These are phyloP conservation scores for Falcaria lacertinaria DNA, from an alignment of 2,888 invertebrate species.

Conservation along the genomic window DNA sequence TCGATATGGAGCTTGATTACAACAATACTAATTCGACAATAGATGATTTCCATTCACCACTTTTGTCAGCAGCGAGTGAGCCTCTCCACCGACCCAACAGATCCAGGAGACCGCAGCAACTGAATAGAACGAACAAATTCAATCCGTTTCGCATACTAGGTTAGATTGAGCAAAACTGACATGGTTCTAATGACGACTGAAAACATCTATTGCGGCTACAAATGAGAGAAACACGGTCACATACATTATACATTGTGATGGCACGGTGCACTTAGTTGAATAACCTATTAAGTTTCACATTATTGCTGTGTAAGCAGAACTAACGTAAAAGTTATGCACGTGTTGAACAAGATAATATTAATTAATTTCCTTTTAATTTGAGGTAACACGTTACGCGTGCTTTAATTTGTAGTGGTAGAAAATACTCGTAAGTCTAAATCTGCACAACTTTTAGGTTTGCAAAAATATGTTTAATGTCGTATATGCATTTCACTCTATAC, in stretches of 20 bases:
- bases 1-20: slow-evolving; percentile 24
- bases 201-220: slow-evolving; percentile 45
- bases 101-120: slow-evolving; percentile 57
- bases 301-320: not conserved
- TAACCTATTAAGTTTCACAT: not conserved
- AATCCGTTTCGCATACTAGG: slow-evolving; percentile 75
- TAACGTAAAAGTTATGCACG: not conserved
- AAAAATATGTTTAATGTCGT: no score
- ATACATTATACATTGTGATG: slow-evolving; percentile 47
- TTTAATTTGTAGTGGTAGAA: no score
- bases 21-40: slow-evolving; percentile 40
- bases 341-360: not conserved
- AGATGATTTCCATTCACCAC: slow-evolving; percentile 64
- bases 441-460: not conserved
- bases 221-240: slow-evolving; percentile 43
- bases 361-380: no score
- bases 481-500: no score
- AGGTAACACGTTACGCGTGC: no score
- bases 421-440: no score
- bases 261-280: slow-evolving; percentile 66
- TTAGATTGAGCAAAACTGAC: slow-evolving; percentile 30
- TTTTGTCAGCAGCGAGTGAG: slow-evolving; percentile 67
- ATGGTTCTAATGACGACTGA: slow-evolving; percentile 36
- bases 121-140: slow-evolving; percentile 59
- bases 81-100: slow-evolving; percentile 62